A percentile compares a stretch with the other conserved stretches of the same genome.
phyloP scores from a whole-genome alignment of 2,888 invertebrate genomes.

The Diploptera punctata region DNA sequence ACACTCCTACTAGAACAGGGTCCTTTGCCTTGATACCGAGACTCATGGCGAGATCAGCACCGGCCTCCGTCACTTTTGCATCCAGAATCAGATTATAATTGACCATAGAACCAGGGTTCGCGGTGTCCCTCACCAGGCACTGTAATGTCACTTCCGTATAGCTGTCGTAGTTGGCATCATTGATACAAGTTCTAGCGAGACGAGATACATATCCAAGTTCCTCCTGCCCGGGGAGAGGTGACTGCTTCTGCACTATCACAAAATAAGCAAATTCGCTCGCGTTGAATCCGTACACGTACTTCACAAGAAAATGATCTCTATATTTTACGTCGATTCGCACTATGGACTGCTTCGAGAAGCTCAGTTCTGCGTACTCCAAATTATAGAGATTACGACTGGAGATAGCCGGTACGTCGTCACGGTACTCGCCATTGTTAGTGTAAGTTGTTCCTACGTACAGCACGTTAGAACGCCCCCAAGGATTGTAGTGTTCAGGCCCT shows the following conservation, averaged over 20 bases:
- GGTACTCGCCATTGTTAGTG: constrained; percentile 89
- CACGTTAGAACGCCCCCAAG: constrained; percentile 84
- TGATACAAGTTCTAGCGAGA: constrained; percentile 91
- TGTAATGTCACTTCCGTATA: constrained; percentile 96
- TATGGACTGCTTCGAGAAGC: constrained; percentile 85
- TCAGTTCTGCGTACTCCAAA: constrained; percentile 80
- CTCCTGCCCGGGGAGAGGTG: constrained; percentile 86
- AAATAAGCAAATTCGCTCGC: constrained; percentile 96
- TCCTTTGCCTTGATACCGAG: constrained; percentile 81
- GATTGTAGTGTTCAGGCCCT: constrained; percentile 85
- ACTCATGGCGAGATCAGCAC: constrained; percentile 81
- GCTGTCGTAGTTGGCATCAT: constrained; percentile 94
- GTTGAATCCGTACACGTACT: constrained; percentile 96
- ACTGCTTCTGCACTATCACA: constrained; percentile 92
- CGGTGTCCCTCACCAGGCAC: constrained; percentile 73
- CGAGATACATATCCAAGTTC: constrained; percentile 90
- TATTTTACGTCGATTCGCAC: constrained; percentile 92
- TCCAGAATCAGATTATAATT: constrained; percentile 93
- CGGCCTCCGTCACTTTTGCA: constrained; percentile 87
- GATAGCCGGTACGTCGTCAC: constrained; percentile 92
- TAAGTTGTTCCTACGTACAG: constrained; percentile 93
- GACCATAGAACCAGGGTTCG: constrained; percentile 56
- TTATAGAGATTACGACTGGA: constrained; percentile 84
- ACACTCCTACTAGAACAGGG: constrained; percentile 84
- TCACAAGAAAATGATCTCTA: constrained; percentile 92